phyloP scores from a whole-genome alignment of 1,140 invertebrate genomes.

The Sycophaga agraensis region DNA sequence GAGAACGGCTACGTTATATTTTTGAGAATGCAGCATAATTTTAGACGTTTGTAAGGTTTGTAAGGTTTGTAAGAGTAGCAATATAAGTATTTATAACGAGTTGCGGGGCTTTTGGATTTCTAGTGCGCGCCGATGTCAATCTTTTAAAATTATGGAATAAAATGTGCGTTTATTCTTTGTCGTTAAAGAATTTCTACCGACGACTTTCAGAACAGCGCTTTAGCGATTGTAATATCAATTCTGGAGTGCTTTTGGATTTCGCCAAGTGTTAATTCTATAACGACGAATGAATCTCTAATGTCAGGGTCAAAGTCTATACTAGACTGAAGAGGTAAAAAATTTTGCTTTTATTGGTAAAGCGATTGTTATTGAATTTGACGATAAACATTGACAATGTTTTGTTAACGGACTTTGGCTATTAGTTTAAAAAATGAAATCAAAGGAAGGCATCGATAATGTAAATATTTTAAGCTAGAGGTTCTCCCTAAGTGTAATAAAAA shows the following conservation, averaged over 20 bases:
- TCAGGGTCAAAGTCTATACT: background rate
- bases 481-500: slow-evolving; percentile 8
- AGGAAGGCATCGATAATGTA: slow-evolving; percentile 11
- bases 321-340: too few relatives aligned
- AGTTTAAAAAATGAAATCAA: background rate
- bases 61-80: slow-evolving; percentile 53
- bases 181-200: too few relatives aligned
- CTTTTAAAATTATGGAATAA: background rate
- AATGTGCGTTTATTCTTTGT: too few relatives aligned
- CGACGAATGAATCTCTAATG: background rate
- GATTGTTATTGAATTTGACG: too few relatives aligned
- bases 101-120: slow-evolving; percentile 40
- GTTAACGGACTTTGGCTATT: slow-evolving; percentile 6
- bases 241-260: too few relatives aligned
- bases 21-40: slow-evolving; percentile 57
- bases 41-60: slow-evolving; percentile 48
- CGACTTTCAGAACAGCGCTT: too few relatives aligned
- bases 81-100: slow-evolving; percentile 41
- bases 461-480: slow-evolving; percentile 6
- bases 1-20: slow-evolving; percentile 52
- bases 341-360: too few relatives aligned
- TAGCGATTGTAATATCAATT: too few relatives aligned
- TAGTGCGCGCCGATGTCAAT: slow-evolving; percentile 32
- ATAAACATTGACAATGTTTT: background rate
- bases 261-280: background rate